Evolutionary conservation across 2,797 vertebrate species (phyloP), one percentile per base, ranked within the genome.

Genomic region (Tachyglossus aculeatus): DNA sequence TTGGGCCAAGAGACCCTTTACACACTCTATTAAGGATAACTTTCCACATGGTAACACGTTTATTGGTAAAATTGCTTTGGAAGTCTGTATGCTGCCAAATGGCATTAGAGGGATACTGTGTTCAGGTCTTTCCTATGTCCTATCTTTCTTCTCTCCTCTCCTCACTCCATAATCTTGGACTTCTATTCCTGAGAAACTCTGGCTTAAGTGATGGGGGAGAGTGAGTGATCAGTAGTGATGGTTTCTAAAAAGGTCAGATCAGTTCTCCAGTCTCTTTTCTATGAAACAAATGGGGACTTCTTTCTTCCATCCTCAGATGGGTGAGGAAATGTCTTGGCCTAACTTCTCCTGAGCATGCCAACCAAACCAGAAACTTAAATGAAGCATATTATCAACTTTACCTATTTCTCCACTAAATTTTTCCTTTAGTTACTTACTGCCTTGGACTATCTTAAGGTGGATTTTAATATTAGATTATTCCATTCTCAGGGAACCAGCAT

Each of bases 1-100:
- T 58, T 40, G n/a, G 89, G 89, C 89, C 90, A 91, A 86, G 74
- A 90, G 77, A 67, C 54, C 52, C 79, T 82, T 86, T 84, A 68
- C 40, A 61, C 67, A 71, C 59, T 77, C 74, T 82, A n/a, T 81
- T 67, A 85, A 82, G 67, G 47, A 71, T 71, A 83, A 78, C 68
- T 87, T 89, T 88, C 82, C 84, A 85, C 61, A 80, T 40, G 38
- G 61, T 78, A 55, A 76, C 56, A 60, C 75, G 66, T 78, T 87
- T 76, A 68, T 83, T 87, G 87, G 67, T 80, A 73, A 82, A 90
- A 74, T 29, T 8, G 33, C 61, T 85, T 86, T 86, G 71, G 69
- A 80, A 86, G 43, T 40, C 0, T 0, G 31, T 9, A 4, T 59
- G 38, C 71, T 71, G 75, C 63, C 73, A 79, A 77, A 55, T 6